Evolutionary conservation across 2,113 vertebrate genomes (phyloP).

Genomic region (Triplophysa siluroides): DNA sequence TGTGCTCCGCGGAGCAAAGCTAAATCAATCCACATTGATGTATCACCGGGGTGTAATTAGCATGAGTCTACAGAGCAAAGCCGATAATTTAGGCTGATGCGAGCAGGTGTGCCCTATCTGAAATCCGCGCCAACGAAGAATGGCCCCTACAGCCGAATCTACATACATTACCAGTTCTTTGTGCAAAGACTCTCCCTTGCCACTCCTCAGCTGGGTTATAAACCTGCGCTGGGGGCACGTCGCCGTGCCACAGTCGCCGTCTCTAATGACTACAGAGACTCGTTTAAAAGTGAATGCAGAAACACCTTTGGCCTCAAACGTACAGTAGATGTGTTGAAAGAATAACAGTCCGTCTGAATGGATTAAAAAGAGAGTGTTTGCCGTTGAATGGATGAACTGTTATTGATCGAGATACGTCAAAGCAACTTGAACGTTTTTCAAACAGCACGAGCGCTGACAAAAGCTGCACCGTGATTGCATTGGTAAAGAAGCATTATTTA

Average conservation of each 20-base stretch:
- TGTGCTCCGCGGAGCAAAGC: conserved; percentile 48
- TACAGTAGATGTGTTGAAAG: background rate
- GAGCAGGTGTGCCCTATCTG: conserved; percentile 44
- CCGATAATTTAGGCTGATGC: conserved; percentile 49
- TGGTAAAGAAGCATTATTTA: background rate
- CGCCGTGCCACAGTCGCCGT: background rate
- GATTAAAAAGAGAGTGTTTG: background rate
- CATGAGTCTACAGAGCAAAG: conserved; percentile 45
- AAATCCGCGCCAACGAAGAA: conserved; percentile 11
- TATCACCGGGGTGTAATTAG: conserved; percentile 57
- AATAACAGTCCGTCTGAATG: background rate
- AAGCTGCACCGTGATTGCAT: background rate
- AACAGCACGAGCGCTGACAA: background rate
- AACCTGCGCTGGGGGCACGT: background rate
- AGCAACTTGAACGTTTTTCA: background rate
- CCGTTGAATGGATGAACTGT: too few relatives aligned
- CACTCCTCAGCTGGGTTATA: background rate
- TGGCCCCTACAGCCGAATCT: conserved; percentile 20
- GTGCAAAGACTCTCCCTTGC: background rate
- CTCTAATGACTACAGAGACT: conserved; percentile 19
- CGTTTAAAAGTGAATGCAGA: background rate
- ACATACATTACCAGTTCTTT: conserved; percentile 29
- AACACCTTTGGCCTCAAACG: background rate
- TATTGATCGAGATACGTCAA: background rate
- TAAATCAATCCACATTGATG: conserved; percentile 58